Evolutionary conservation across 1,140 invertebrate species (phyloP).

Genomic region (Drosophila repleta): DNA sequence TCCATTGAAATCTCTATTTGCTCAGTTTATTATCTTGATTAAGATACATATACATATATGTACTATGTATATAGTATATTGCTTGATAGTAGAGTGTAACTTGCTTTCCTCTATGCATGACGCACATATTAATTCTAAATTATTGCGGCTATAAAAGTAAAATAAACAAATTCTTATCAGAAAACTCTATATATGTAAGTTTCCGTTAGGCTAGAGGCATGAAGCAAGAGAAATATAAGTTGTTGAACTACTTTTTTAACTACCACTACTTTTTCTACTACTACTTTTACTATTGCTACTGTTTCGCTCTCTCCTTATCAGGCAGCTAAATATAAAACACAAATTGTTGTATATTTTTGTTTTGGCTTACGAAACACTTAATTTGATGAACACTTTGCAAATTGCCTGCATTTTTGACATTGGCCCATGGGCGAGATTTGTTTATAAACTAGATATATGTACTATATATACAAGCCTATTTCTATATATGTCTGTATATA

Average conservation of each 20-base stretch:
- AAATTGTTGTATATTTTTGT: neutral
- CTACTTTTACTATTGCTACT: too few relatives aligned
- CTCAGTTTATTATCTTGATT: neutral
- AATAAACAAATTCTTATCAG: constrained; percentile 5
- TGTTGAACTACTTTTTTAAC: neutral
- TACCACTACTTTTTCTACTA: too few relatives aligned
- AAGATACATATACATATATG: neutral
- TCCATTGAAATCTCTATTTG: too few relatives aligned
- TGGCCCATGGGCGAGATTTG: constrained; percentile 48
- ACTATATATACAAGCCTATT: neutral
- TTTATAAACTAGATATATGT: constrained; percentile 35
- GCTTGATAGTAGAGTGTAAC: neutral
- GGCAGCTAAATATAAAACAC: constrained; percentile 5
- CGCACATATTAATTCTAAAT: neutral
- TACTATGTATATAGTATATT: neutral
- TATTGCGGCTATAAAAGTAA: neutral
- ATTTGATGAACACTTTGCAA: constrained; percentile 25
- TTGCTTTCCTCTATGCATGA: neutral
- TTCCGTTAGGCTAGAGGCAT: neutral
- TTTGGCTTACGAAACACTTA: constrained; percentile 2
- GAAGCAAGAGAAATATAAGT: neutral
- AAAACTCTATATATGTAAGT: neutral
- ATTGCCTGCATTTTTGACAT: constrained; percentile 66
- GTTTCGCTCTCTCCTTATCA: constrained; percentile 5
- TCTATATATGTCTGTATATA: neutral